Base-by-base conservation (phyloP, 2,797 vertebrate species). In the Cirrhinus molitorella region DNA sequence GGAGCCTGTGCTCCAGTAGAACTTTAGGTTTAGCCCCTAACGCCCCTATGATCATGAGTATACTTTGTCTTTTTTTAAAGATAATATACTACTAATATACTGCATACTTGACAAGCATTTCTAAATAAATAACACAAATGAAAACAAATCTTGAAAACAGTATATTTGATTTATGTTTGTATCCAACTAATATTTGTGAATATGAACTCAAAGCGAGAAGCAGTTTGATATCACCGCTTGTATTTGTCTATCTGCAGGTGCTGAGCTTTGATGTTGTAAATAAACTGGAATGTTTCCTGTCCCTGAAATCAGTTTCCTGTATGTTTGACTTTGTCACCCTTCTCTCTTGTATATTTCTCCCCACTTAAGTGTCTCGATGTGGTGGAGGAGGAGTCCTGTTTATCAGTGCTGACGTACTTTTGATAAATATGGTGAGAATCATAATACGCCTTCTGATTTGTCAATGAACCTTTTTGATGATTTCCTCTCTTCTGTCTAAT, bases 401-500 rank as follows among this genome's bases (percentile, higher is more conserved):
- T 23, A 51, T 79, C 12, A 51, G 0, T 13, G 61, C 61, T 78
- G 59, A 49, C 61, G 28, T 61, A 12, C 43, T 66, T 34, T 51
- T 10, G 16, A 34, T 79, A 79, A 37, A 79, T 79, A 79, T 51
- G 76, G 61, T 47, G 11, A 79, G 3, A 49, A 40, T 34, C 16
- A 16, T 51, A 66, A 49, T 28, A 13, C 3, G 6, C 1, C 43
- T 3, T 79, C 59, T 66, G 76, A 83, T 83, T 83, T 63, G 82
- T 78, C 53, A 43, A 5, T 49, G 66, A 49, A 71, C 8, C 67
- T 43, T 51, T 59, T 77, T 77, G 74, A 83, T 77, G 51, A 49
- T 77, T 78, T 78, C 81, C 75, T 71, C 66, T 61, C 19, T 23
- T 40, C 17, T 78, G n/a, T 84, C 75, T 79, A 79, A 84, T 72